Evolutionary conservation across 2,888 invertebrate genomes (phyloP).

Genomic region (Dicyrtoma fusca): DNA sequence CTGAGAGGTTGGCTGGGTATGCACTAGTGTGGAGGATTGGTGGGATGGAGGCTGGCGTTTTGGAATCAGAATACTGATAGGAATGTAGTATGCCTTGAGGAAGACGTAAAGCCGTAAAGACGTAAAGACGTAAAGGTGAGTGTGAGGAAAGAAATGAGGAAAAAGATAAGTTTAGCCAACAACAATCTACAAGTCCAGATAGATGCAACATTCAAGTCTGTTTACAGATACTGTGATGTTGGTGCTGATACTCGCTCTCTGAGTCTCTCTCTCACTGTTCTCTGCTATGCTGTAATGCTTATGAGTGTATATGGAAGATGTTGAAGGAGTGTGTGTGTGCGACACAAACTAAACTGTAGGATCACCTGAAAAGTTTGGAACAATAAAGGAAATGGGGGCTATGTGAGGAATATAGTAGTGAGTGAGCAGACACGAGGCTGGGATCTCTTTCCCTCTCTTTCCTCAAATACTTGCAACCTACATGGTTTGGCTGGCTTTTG

Average conservation of each 20-base stretch:
- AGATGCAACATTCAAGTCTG: not conserved
- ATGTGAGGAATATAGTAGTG: not conserved
- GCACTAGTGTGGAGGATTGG: not conserved
- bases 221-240: not conserved
- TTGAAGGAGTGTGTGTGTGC: conserved; percentile 8
- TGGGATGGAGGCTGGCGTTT: not conserved
- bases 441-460: too few species aligned
- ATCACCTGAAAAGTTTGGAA: not conserved
- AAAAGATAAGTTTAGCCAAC: conserved; percentile 3
- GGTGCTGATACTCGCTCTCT: not conserved
- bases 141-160: conserved; percentile 8
- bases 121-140: conserved; percentile 12
- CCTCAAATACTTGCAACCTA: not conserved
- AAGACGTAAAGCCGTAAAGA: not conserved
- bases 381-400: not conserved
- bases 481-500: not conserved
- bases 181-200: conserved; percentile 10
- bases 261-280: not conserved
- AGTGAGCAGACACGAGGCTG: not conserved
- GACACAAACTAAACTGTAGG: not conserved
- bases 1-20: too few species aligned
- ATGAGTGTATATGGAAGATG: not conserved
- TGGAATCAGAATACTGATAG: not conserved
- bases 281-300: too few species aligned
- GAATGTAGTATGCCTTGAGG: conserved; percentile 30